Evolutionary conservation across 1,140 invertebrate species (phyloP), one percentile per base, ranked within the genome.

Genomic region (Scaptomyza graminum): DNA sequence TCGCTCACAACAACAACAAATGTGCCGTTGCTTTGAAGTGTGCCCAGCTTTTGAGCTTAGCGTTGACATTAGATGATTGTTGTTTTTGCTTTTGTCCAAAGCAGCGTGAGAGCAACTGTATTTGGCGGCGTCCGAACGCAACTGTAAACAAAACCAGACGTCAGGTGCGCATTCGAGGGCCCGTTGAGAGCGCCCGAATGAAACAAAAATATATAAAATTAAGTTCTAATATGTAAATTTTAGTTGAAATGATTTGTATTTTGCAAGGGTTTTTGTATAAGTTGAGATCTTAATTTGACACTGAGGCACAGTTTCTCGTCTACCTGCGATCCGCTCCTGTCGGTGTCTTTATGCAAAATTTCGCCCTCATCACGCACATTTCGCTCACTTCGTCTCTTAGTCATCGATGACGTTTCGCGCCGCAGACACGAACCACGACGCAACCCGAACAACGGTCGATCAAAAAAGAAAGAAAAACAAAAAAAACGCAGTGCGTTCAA

Each of bases 391-490:
- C 28, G n/a, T n/a, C 46, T 9, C 51, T 83, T 83, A 83, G 80
- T 83, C 75, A 84, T 79, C 80, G 60, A 84, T 83, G 80, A 83
- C 80, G 76, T 74, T 76, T 79, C 72, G 76, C 60, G 66, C 60
- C 25, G 37, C 59, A 59, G 55, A 63, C 59, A 74, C 41, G 25
- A 50, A 16, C 31, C 39, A 18, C 8, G 37, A 41, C 37, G 47
- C n/a, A 51, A 71, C 46, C 3, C 46, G 13, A 11, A 64, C 61
- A 37, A 22, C 0, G 55, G 47, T 13, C n/a, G 7, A 16, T 15
- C n/a, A 46, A n/a, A n/a, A n/a, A n/a, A n/a, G n/a, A n/a, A n/a
- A n/a, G n/a, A n/a, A n/a, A n/a, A n/a, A n/a, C 13, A 16, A 12
- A 16, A 15, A 15, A 13, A 2, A 47, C 62, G 62, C 51, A 28